Conservation (phyloP, 1,140 invertebrate species). For the Bombyx mandarina region DNA sequence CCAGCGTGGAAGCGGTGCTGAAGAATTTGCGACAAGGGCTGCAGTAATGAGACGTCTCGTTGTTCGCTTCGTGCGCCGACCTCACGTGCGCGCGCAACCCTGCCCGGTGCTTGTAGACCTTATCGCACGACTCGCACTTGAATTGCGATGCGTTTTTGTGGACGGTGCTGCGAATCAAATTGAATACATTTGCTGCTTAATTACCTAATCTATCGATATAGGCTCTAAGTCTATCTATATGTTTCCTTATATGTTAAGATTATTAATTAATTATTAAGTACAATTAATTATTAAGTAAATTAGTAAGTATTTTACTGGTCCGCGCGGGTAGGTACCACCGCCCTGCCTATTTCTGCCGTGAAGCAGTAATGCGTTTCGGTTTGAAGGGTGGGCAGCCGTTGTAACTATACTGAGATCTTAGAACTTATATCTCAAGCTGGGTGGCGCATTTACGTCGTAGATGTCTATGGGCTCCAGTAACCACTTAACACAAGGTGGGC, state of each 20-base stretch:
- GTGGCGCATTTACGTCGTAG: too few species aligned
- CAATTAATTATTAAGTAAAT: too few species aligned
- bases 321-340: too few species aligned
- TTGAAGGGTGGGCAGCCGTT: too few species aligned
- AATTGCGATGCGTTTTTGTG: slow-evolving; percentile 32
- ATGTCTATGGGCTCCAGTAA: too few species aligned
- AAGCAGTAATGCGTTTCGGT: too few species aligned
- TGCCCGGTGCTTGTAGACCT: slow-evolving; percentile 28
- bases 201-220: too few species aligned
- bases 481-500: too few species aligned
- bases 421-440: background rate
- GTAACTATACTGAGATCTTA: background rate
- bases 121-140: slow-evolving; percentile 28
- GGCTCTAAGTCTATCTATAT: too few species aligned
- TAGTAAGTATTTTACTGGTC: too few species aligned
- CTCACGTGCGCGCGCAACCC: slow-evolving; percentile 21
- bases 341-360: too few species aligned
- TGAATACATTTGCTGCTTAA: too few species aligned
- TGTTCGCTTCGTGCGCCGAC: background rate
- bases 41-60: background rate
- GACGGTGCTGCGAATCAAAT: slow-evolving; percentile 29
- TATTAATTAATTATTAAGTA: background rate
- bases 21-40: background rate
- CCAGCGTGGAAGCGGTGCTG: background rate
- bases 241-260: background rate